Base-by-base conservation (phyloP, 2,888 invertebrate genomes). In the Leptopterna dolabrata region DNA sequence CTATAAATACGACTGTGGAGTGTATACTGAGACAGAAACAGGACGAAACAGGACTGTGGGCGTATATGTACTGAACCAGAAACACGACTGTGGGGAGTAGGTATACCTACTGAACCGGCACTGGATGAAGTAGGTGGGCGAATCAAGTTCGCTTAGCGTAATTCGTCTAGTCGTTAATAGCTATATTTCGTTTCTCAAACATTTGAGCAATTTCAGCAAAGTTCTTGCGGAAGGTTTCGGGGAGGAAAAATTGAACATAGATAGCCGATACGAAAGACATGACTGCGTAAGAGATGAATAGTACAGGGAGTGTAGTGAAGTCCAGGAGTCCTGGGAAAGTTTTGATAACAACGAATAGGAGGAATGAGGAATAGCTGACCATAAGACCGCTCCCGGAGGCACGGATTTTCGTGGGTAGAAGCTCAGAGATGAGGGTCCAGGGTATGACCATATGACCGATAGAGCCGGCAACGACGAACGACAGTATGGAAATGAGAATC, bases 161-260 rank as follows among this genome's bases (percentile, higher is more conserved):
- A 2, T 2, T 7, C 7, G 36, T 36, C 45, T 27, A 78, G 14
- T 78, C 78, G 24, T 78, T 78, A 6, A 78, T 78, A 9, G 43
- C 78, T 2, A 76, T 16, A n/a, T 81, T 51, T 4, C 27, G n/a
- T 36, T 24, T 73, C 30, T 85, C 47, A 29, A 85, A 85, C 73
- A 76, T 29, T 76, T 51, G n/a, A 19, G 94, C 93, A 87, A 94
- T 94, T 90, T 94, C 93, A 16, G 90, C 90, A 89, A 94, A 93
- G 71, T 92, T 93, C 91, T 93, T 94, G 0, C 94, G 93, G 30
- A 93, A 91, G 0, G 94, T 94, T 91, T 94, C 94, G 0, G 94
- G 94, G 76, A 94, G 90, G 90, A 92, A 93, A 19, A 93, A 90
- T 89, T 92, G 93, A 63, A 93, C 91, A 90, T 93, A 93, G 19